Evolutionary conservation across 1,140 invertebrate species (phyloP).

Genomic region (Sinella curviseta): DNA sequence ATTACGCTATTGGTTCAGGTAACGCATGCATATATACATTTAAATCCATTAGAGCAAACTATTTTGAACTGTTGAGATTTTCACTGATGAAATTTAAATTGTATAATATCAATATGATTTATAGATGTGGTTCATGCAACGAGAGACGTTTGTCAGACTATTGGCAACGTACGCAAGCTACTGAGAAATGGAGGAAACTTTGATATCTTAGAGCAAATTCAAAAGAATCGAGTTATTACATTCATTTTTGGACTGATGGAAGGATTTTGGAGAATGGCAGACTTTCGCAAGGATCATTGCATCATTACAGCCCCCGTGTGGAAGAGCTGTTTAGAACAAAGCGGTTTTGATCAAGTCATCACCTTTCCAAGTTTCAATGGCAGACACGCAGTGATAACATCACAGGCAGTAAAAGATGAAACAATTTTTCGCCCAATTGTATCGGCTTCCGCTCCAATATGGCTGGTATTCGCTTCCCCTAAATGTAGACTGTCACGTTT

Average conservation of each 20-base stretch:
- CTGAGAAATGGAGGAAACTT: constrained; percentile 26
- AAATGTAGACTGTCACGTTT: no score
- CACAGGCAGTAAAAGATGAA: background rate
- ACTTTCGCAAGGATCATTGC: constrained; percentile 12
- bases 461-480: background rate
- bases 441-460: background rate
- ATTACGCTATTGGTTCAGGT: constrained; percentile 24
- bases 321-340: background rate
- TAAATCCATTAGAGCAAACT: no score
- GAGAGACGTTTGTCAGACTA: background rate
- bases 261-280: constrained; percentile 38
- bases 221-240: background rate
- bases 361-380: background rate
- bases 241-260: constrained; percentile 36
- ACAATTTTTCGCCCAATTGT: no score
- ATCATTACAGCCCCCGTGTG: constrained; percentile 9
- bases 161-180: constrained; percentile 14
- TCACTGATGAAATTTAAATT: no score
- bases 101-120: no score
- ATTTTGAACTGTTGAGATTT: no score
- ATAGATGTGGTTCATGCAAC: constrained; percentile 40
- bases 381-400: background rate
- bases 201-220: constrained; percentile 25
- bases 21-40: no score
- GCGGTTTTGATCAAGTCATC: constrained; percentile 7